Conservation (phyloP, 2,888 invertebrate species). For the Acrobasis suavella region DNA sequence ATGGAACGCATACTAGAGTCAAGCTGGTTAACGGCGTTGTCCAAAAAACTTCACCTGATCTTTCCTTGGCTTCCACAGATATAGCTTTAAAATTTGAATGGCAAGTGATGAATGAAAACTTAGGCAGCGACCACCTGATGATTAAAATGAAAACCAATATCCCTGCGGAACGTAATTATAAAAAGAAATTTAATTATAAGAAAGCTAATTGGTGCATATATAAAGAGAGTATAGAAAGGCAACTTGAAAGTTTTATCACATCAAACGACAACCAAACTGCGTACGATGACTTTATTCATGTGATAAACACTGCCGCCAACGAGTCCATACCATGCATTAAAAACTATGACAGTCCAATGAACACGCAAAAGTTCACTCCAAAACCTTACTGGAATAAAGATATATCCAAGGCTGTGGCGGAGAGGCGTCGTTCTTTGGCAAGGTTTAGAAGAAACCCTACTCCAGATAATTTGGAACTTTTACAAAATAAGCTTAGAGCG, state of each 20-base stretch:
- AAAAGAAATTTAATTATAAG: not conserved
- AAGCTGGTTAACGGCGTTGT: slow-evolving; percentile 3
- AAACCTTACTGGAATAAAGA: slow-evolving; percentile 37
- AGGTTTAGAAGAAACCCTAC: slow-evolving; percentile 35
- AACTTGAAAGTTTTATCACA: not conserved
- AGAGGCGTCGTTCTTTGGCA: slow-evolving; percentile 31
- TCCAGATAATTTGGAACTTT: slow-evolving; percentile 27
- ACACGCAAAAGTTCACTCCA: slow-evolving; percentile 28
- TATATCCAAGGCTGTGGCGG: slow-evolving; percentile 34
- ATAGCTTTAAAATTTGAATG: slow-evolving; percentile 4
- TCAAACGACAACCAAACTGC: slow-evolving; percentile 21
- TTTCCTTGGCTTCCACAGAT: slow-evolving; percentile 2
- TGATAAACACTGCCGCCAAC: slow-evolving; percentile 24
- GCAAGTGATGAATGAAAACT: slow-evolving; percentile 10
- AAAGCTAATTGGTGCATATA: slow-evolving; percentile 8
- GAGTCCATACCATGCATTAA: slow-evolving; percentile 30
- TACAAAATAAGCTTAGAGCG: slow-evolving; percentile 25
- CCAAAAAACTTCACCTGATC: slow-evolving; percentile 6
- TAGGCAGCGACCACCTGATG: not conserved
- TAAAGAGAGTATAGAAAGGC: not conserved
- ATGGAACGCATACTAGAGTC: not conserved
- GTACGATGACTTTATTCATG: slow-evolving; percentile 29
- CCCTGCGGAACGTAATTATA: not conserved
- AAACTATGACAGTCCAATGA: slow-evolving; percentile 25
- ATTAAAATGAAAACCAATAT: slow-evolving; percentile 7